Base-by-base conservation (phyloP, 2,888 invertebrate genomes). In the Oxyteleia sp. region DNA sequence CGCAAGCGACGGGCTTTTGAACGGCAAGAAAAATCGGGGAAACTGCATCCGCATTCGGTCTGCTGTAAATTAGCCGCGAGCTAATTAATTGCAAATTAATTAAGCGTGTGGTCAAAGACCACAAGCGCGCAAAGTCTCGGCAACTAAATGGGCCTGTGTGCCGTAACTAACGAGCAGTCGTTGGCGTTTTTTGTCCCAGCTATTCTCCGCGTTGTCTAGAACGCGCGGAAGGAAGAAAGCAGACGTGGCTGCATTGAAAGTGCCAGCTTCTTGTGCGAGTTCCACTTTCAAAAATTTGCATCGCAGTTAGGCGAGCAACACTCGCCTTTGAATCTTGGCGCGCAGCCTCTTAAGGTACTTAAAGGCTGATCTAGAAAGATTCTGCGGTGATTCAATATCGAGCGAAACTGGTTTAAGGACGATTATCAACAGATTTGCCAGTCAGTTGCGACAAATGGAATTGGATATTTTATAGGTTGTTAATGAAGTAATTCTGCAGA, bases 41-140 rank as follows among this genome's bases (percentile, higher is more conserved):
- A n/a, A 16, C 51, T 15, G 64, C 69, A 74, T 69, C 79, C 78
- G 82, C 82, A 57, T 83, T 78, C 69, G 72, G 63, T 15, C 55
- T 35, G 13, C 68, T 35, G 74, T 41, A n/a, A n/a, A n/a, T n/a
- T n/a, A n/a, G n/a, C n/a, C n/a, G 69, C 78, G 78, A 76, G 72
- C 84, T 84, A 87, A 85, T 87, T 87, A 87, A 87, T 87, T 64
- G 80, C 71, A 74, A 87, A 86, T 87, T 87, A 87, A 88, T 87
- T 87, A 86, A 66, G 69, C 82, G 81, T 78, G 69, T 74, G 85
- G 84, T 76, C 82, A 68, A 85, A 55, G 63, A 35, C 55, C 26
- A 26, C 26, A 26, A 26, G 47, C 35, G 72, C 41, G 43, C 18
- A 13, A 26, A 43, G 49, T 47, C 51, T 32, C 10, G 53, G 53